Conservation (phyloP, 2,113 vertebrate genomes). For the Emydocephalus ijimae region DNA sequence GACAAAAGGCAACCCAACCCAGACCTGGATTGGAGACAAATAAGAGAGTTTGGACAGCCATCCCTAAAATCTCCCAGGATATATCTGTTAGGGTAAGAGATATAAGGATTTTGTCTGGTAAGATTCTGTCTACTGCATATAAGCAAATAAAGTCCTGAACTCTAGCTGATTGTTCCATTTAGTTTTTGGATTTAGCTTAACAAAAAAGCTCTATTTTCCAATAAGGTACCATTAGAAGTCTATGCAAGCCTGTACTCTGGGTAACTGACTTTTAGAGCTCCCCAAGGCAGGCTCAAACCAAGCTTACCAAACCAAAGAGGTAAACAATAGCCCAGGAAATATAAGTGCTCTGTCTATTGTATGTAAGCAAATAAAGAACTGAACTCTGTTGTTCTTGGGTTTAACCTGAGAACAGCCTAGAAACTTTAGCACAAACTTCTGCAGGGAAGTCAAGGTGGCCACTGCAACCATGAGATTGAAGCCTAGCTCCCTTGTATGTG, state of each 20-base stretch:
- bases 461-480: background rate
- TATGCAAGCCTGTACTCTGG: constrained; percentile 96
- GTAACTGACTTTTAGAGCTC: constrained; percentile 97
- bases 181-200: background rate
- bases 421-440: background rate
- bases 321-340: constrained; percentile 96
- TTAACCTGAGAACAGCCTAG: background rate
- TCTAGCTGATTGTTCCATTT: background rate
- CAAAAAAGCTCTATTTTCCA: constrained; percentile 42
- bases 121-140: background rate
- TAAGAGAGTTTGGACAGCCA: background rate
- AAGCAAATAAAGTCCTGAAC: background rate
- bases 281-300: constrained; percentile 97
- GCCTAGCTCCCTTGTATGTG: background rate
- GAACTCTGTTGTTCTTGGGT: background rate
- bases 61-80: background rate
- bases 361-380: background rate
- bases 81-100: background rate
- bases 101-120: background rate
- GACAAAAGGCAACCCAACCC: background rate
- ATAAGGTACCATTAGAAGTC: constrained; percentile 51
- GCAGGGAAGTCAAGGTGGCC: background rate
- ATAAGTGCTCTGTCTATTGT: constrained; percentile 68
- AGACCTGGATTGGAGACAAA: background rate
- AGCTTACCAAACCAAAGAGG: constrained; percentile 92